These are phyloP conservation scores for Gambusia holbrooki DNA, from an alignment of 2,113 vertebrate species.

Conservation along the genomic window DNA sequence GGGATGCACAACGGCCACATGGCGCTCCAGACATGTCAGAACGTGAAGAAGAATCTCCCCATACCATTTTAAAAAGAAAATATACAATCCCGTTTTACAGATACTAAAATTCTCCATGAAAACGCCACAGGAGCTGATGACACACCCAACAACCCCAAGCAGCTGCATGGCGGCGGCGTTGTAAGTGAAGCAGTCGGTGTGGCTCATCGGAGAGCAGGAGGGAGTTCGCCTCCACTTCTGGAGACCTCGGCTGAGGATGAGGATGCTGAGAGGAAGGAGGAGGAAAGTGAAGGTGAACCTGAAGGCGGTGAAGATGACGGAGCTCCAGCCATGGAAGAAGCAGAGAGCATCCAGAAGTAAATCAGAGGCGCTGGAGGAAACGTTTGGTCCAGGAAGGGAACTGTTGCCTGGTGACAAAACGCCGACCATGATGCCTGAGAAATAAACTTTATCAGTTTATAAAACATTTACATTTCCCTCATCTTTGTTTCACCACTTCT, in stretches of 20 bases:
- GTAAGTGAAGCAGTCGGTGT: conserved; percentile 23
- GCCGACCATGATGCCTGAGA: background rate
- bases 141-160: background rate
- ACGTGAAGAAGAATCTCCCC: background rate
- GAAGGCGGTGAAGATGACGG: background rate
- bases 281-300: background rate
- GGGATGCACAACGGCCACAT: conserved; percentile 7
- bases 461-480: no score
- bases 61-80: background rate
- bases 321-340: background rate
- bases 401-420: background rate
- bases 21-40: conserved; percentile 2
- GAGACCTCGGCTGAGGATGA: conserved; percentile 1
- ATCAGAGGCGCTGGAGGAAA: background rate
- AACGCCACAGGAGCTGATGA: background rate
- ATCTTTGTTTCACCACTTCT: no score
- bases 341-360: background rate
- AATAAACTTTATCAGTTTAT: background rate
- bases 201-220: background rate
- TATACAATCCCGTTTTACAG: rapidly evolving
- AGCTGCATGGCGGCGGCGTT: background rate
- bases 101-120: background rate
- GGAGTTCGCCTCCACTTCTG: background rate
- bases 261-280: background rate
- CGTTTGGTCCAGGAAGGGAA: background rate